Conservation (phyloP, 2,888 invertebrate species). For the Caenorhabditis auriculariae region DNA sequence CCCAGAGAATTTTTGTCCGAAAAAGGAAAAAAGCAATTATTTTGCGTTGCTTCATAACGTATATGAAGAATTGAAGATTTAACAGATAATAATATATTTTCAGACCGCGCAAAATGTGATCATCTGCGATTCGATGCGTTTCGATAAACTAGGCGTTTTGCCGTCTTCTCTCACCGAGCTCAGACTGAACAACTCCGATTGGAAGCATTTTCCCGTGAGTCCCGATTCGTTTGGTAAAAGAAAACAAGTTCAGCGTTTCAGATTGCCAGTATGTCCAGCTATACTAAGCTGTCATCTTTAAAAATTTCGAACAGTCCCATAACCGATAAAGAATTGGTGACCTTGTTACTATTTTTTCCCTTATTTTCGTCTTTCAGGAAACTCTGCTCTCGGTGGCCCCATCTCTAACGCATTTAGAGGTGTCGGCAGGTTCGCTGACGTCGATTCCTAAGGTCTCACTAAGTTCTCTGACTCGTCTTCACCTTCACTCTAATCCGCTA, state of each 20-base stretch:
- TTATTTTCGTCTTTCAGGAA: neutral
- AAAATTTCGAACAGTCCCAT: constrained; percentile 25
- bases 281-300: constrained; percentile 13
- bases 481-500: constrained; percentile 9
- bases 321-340: constrained; percentile 30
- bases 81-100: constrained; percentile 17
- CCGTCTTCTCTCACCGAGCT: constrained; percentile 30
- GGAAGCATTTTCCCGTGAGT: constrained; percentile 24
- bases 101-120: constrained; percentile 38
- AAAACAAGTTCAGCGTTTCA: too few species aligned
- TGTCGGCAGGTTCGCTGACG: constrained; percentile 4
- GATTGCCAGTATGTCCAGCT: too few species aligned
- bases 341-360: neutral
- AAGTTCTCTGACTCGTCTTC: constrained; percentile 6
- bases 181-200: constrained; percentile 29
- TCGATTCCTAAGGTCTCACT: neutral
- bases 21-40: too few species aligned
- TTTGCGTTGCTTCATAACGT: too few species aligned
- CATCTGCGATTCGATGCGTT: constrained; percentile 28
- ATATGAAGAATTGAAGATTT: too few species aligned
- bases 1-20: too few species aligned
- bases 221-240: neutral
- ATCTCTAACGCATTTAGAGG: constrained; percentile 5
- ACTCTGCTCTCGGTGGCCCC: neutral
- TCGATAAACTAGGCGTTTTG: constrained; percentile 26